phyloP scores from a whole-genome alignment of 64 coral and sea anemone genomes.

The Dendrophyllia cribrosa region DNA sequence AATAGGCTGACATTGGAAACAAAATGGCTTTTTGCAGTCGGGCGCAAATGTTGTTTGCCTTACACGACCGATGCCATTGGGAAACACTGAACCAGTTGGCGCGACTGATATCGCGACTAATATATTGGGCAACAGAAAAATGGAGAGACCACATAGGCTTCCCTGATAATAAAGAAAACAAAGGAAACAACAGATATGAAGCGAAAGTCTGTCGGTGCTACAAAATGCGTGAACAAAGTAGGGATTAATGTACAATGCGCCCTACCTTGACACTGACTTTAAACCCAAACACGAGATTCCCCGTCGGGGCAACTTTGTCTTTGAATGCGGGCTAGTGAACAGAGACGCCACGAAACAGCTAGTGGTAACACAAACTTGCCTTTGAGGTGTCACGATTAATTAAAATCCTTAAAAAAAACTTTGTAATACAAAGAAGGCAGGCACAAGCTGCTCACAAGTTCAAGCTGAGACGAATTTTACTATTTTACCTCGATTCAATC shows the following conservation, averaged over 20 bases:
- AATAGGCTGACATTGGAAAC: not conserved
- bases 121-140: no score
- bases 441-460: no score
- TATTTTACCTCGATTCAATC: not conserved
- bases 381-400: not conserved
- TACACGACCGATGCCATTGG: no score
- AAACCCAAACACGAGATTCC: not conserved
- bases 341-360: not conserved
- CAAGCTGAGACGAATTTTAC: not conserved
- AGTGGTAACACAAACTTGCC: not conserved
- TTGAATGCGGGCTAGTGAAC: not conserved
- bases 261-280: not conserved
- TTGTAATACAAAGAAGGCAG: not conserved
- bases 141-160: no score
- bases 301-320: not conserved
- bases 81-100: no score
- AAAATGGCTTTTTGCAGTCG: constrained; percentile 2
- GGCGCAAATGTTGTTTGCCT: no score
- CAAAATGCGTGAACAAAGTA: not conserved
- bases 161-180: no score
- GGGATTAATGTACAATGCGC: no score
- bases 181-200: not conserved
- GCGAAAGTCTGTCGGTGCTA: not conserved
- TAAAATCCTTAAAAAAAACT: not conserved
- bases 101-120: no score